Conservation (phyloP, 2,888 invertebrate species). For the Zonitis immaculata region DNA sequence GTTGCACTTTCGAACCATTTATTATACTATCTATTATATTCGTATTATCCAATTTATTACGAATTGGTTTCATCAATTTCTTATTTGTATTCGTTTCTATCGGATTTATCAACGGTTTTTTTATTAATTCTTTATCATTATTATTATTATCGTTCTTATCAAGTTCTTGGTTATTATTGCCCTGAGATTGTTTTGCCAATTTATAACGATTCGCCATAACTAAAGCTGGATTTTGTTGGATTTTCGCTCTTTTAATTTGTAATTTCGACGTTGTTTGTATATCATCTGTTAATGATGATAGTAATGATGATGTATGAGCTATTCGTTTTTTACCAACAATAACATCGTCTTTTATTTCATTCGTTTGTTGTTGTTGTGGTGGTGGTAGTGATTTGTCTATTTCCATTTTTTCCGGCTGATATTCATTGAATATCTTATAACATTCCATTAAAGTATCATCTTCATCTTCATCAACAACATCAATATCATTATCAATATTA, state of each 20-base stretch:
- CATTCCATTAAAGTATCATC: constrained; percentile 67
- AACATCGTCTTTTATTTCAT: constrained; percentile 20
- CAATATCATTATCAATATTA: constrained; percentile 13
- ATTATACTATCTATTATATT: constrained; percentile 36
- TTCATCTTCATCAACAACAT: constrained; percentile 55
- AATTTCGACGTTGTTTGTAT: constrained; percentile 45
- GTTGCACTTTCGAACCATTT: constrained; percentile 24
- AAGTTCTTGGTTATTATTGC: constrained; percentile 40
- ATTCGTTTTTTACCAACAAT: constrained; percentile 60
- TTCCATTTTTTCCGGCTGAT: constrained; percentile 49
- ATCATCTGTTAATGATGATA: constrained; percentile 23
- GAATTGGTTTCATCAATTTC: constrained; percentile 9
- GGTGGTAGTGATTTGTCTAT: constrained; percentile 7
- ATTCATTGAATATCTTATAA: constrained; percentile 80
- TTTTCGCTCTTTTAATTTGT: constrained; percentile 48
- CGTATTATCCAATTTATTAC: neutral
- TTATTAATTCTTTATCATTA: constrained; percentile 30
- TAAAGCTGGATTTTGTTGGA: constrained; percentile 53
- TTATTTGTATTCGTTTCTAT: constrained; percentile 28
- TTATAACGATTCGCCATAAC: constrained; percentile 52
- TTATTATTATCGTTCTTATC: constrained; percentile 34
- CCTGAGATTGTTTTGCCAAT: constrained; percentile 40
- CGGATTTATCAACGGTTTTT: constrained; percentile 27
- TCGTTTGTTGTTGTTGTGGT: constrained; percentile 23
- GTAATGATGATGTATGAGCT: constrained; percentile 57